Evolutionary conservation across 2,797 vertebrate genomes (phyloP).

Genomic region (Gymnoscopelus microlampas): DNA sequence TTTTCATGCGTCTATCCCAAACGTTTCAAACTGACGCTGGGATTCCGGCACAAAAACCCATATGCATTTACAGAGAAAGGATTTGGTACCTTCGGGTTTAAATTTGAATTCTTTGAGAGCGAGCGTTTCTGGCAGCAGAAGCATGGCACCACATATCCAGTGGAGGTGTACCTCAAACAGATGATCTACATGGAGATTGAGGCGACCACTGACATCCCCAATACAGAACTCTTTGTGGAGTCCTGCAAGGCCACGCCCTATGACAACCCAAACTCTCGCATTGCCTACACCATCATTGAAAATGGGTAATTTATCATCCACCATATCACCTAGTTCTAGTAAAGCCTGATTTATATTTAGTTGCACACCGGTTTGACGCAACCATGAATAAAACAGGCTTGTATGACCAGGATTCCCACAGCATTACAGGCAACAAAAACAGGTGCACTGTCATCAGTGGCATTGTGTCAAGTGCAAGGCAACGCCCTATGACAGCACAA

Average conservation of each 20-base stretch:
- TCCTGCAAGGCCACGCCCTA: constrained; percentile 65
- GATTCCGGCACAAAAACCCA: constrained; percentile 50
- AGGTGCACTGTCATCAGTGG: too few relatives aligned
- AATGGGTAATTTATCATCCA: constrained; percentile 46
- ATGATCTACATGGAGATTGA: constrained; percentile 69
- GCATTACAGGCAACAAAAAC: too few relatives aligned
- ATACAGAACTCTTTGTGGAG: constrained; percentile 69
- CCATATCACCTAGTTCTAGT: background rate
- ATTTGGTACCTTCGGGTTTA: constrained; percentile 62
- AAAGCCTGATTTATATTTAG: background rate
- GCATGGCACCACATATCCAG: constrained; percentile 42
- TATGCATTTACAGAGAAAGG: constrained; percentile 51
- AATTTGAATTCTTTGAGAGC: constrained; percentile 63
- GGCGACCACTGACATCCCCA: constrained; percentile 41
- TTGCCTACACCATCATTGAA: constrained; percentile 63
- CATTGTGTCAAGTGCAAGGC: too few relatives aligned
- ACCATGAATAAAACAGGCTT: too few relatives aligned
- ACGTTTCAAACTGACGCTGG: constrained; percentile 38
- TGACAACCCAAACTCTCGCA: constrained; percentile 57
- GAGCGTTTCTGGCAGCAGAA: constrained; percentile 29
- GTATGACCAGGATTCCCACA: too few relatives aligned
- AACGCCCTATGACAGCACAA: too few relatives aligned
- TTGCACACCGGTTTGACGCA: background rate
- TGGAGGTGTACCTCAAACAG: constrained; percentile 58
- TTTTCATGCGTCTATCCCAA: constrained; percentile 60